A percentile compares a stretch with the other conserved stretches of the same genome.
Conservation (phyloP, 2,797 vertebrate species). For the Falco naumanni region DNA sequence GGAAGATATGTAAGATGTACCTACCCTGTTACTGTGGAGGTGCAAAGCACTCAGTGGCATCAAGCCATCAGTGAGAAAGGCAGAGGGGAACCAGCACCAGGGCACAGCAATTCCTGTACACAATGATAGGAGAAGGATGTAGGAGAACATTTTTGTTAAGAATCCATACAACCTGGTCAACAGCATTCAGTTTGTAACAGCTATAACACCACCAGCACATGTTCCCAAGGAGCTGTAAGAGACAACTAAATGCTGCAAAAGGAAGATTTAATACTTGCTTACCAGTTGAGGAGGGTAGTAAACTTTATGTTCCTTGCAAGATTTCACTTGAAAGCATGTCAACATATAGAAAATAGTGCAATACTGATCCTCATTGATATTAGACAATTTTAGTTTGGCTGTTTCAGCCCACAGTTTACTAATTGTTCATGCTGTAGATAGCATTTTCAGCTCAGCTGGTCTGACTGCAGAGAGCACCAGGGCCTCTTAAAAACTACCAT, state of each 20-base stretch:
- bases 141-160: not conserved
- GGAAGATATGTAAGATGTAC: not conserved
- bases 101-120: not conserved
- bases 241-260: not conserved
- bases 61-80: not conserved
- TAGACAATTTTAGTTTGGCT: not conserved
- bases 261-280: constrained; percentile 3
- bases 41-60: not conserved
- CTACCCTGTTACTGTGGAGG: not conserved
- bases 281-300: not conserved
- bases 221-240: not conserved
- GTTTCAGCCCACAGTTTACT: not conserved
- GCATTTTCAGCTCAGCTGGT: not conserved
- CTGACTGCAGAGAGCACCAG: not conserved
- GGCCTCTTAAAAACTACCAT: not conserved
- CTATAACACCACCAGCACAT: not conserved
- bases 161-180: not conserved
- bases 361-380: not conserved
- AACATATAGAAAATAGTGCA: not conserved
- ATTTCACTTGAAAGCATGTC: not conserved
- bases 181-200: not conserved
- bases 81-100: not conserved
- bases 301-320: not conserved
- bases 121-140: fast-evolving
- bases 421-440: not conserved